Evolutionary conservation across 2,113 vertebrate genomes (phyloP), one percentile per base, ranked within the genome.

Genomic region (Ciconia boyciana): DNA sequence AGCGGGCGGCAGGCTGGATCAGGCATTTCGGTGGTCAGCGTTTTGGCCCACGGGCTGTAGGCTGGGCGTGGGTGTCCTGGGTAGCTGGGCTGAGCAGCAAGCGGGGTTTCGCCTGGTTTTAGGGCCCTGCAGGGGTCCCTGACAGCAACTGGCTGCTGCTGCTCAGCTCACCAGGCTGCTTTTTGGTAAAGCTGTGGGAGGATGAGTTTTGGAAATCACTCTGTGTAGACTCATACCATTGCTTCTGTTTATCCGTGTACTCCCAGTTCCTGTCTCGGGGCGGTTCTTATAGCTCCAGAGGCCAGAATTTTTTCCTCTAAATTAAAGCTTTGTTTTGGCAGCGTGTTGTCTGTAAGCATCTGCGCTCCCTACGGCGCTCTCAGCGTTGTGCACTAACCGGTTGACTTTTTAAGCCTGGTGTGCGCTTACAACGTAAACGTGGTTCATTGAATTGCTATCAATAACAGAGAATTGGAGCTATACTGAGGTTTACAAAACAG

Each of bases 271-370:
- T 94, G 14, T 92, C 91, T 93, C 2, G 6, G 51, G 55, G 87
- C 5, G 16, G 48, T 89, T 94, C 77, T 83, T 91, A 51, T 21
- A n/a, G 29, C 54, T 90, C 74, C 52, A 72, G 82, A 85, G 94
- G 66, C 51, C 65, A 75, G 68, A 74, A 39, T 44, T 78, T 87
- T 89, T 68, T n/a, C 86, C 65, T 84, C 61, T 81, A 39, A 75
- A 81, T 86, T 51, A 81, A 92, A 87, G 72, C 71, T 78, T 75
- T 90, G 52, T 62, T 96, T 83, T 93, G 83, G 83, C 93, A 90
- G 66, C 0, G 0, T 51, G 68, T 43, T 91, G 55, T 75, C 64
- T 71, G 10, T 60, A n/a, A 70, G 69, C 32, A 41, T 84, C 62
- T 58, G 24, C 17, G 7, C 71, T 94, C 70, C 75, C 51, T 62